Evolutionary conservation across 2,888 invertebrate genomes (phyloP), one percentile per base, ranked within the genome.

Genomic region (Troides oblongomaculatus): DNA sequence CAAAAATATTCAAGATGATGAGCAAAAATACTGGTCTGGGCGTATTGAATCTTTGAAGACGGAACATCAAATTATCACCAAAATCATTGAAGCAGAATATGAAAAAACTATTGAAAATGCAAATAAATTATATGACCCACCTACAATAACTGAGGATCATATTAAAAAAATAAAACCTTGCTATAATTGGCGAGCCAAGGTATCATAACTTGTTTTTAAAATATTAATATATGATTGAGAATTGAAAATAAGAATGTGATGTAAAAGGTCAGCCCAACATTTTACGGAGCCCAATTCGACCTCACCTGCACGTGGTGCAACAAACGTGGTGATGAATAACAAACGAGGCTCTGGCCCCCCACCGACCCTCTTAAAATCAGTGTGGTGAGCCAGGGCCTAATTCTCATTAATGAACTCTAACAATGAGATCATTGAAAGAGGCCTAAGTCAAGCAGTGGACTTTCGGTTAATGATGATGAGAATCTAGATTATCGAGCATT

Each of bases 81-180:
- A 87, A 77, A 90, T 92, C 64, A 81, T 90, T 72, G 90, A 91
- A 77, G 50, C 80, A 2, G 90, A 90, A 79, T 92, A 87, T 77
- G 85, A 88, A 66, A 89, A 85, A 78, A 84, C 86, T 18, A 84
- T 91, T 64, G 82, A 87, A 77, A 79, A 75, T 62, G 84, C 84
- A 6, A 83, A 81, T 65, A 81, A 84, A 73, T 72, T 81, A 68
- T 84, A 81, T 74, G 81, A 85, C 72, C 62, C 78, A 23, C 81
- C 84, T 7, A 81, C 81, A 74, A 63, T 82, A 58, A 81, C 85
- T 8, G 79, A 84, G 17, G 87, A 89, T 72, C 84, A 77, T 78
- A 75, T 88, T 23, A 77, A 84, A 75, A 86, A 86, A 82, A 77
- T 90, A 21, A 87, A 88, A 76, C 90, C 89, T 1, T 91, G 91